These are phyloP conservation scores for Coleophora deauratella DNA, from an alignment of 2,888 invertebrate genomes.

Conservation along the genomic window DNA sequence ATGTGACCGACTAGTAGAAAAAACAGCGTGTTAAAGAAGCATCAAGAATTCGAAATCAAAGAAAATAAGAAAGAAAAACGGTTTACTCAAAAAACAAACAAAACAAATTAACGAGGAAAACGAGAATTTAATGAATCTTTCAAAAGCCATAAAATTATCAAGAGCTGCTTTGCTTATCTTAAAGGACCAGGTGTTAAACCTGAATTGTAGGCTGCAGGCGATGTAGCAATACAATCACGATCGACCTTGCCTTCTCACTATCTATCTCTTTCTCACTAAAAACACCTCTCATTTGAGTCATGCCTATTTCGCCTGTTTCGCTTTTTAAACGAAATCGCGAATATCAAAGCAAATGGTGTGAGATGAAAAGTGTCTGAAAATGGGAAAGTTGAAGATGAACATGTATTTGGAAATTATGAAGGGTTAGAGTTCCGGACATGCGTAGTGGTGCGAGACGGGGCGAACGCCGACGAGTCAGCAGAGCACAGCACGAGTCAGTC, in stretches of 20 bases:
- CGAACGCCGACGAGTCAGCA: slow-evolving; percentile 33
- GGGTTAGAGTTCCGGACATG: slow-evolving; percentile 52
- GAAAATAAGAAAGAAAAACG: slow-evolving; percentile 1
- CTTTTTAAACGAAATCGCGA: slow-evolving; percentile 3
- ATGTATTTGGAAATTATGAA: slow-evolving; percentile 1
- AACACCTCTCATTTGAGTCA: too few relatives aligned
- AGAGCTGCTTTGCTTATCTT: slow-evolving; percentile 36
- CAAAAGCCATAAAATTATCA: slow-evolving; percentile 31
- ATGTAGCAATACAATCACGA: slow-evolving; percentile 47
- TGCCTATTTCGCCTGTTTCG: background rate
- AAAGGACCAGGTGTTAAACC: slow-evolving; percentile 52
- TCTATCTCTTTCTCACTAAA: slow-evolving; percentile 36
- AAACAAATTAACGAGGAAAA: background rate
- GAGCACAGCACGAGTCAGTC: slow-evolving; percentile 39
- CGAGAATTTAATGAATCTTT: slow-evolving; percentile 23
- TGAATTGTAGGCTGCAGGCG: slow-evolving; percentile 36
- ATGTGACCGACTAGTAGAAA: too few relatives aligned
- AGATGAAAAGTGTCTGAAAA: slow-evolving; percentile 8
- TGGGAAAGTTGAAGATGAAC: slow-evolving; percentile 1
- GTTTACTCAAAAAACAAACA: background rate
- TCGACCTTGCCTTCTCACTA: slow-evolving; percentile 46
- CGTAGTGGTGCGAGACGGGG: slow-evolving; percentile 59
- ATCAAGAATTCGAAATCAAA: too few relatives aligned
- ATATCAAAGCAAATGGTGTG: slow-evolving; percentile 9
- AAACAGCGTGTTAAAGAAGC: too few relatives aligned